Evolutionary conservation across 2,888 invertebrate species (phyloP).

Genomic region (Pyralis farinalis): DNA sequence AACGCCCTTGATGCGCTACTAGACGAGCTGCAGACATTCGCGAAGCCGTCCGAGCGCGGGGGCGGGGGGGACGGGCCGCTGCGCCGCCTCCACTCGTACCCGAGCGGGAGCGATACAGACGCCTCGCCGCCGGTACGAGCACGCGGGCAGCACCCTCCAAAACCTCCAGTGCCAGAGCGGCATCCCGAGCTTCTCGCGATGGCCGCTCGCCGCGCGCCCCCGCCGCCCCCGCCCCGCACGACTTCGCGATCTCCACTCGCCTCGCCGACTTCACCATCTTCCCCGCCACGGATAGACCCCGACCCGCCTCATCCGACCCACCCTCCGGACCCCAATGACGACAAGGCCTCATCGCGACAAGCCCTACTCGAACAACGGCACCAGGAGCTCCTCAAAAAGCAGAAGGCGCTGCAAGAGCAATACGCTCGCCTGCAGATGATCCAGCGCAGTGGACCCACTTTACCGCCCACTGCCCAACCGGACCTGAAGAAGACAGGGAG

Average conservation of each 20-base stretch:
- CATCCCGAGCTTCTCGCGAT: conserved; percentile 89
- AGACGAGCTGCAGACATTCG: conserved; percentile 95
- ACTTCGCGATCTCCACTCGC: conserved; percentile 93
- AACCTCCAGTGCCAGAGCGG: conserved; percentile 91
- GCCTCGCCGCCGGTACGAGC: conserved; percentile 88
- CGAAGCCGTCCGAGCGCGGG: conserved; percentile 81
- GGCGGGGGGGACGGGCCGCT: conserved; percentile 76
- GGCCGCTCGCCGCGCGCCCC: conserved; percentile 87
- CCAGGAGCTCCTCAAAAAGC: conserved; percentile 93
- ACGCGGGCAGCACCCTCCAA: conserved; percentile 78
- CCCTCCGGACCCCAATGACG: conserved; percentile 61
- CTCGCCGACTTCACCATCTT: conserved; percentile 82
- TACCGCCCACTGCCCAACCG: conserved; percentile 82
- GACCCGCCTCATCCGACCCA: conserved; percentile 44
- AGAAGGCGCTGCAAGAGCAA: conserved; percentile 94
- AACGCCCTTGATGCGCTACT: conserved; percentile 98
- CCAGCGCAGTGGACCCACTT: conserved; percentile 87
- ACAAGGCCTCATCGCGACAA: conserved; percentile 75
- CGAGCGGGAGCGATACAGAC: conserved; percentile 92
- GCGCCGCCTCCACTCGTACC: conserved; percentile 90
- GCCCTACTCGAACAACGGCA: conserved; percentile 92
- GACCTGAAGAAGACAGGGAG: conserved; percentile 93
- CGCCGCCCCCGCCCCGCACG: conserved; percentile 95
- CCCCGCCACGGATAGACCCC: conserved; percentile 79
- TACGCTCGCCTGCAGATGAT: conserved; percentile 94